Conservation (phyloP, 1,140 invertebrate species). For the Eupristina koningsbergeri region DNA sequence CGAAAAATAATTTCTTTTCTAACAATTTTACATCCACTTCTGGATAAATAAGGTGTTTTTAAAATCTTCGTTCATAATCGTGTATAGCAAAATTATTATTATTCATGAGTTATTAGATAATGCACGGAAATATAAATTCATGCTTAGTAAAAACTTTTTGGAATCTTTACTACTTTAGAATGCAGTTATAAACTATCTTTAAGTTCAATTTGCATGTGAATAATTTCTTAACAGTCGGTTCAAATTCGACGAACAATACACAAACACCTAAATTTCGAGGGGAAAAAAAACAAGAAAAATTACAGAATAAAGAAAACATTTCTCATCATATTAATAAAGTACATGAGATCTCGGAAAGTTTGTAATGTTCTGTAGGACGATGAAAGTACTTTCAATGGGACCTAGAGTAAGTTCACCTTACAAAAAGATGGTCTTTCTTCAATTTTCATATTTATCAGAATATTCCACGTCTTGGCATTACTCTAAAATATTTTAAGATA, state of each 20-base stretch:
- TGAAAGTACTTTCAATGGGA: neutral
- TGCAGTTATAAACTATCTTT: neutral
- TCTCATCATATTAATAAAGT: slow-evolving; percentile 43
- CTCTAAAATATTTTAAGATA: slow-evolving; percentile 15
- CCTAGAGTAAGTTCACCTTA: neutral
- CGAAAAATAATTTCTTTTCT: too few relatives aligned
- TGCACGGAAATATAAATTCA: too few relatives aligned
- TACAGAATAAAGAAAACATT: slow-evolving; percentile 8
- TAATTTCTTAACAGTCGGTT: neutral
- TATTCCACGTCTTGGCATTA: slow-evolving; percentile 2
- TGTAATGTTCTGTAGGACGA: neutral
- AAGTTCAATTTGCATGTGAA: neutral
- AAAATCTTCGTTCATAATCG: too few relatives aligned
- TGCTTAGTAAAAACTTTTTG: neutral
- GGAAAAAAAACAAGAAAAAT: neutral
- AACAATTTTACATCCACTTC: too few relatives aligned
- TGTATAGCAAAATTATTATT: too few relatives aligned
- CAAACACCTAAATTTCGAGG: too few relatives aligned
- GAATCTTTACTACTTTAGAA: neutral
- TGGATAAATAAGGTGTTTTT: too few relatives aligned
- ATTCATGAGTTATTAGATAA: too few relatives aligned
- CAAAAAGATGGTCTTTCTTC: slow-evolving; percentile 17
- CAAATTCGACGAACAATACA: neutral
- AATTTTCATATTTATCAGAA: slow-evolving; percentile 52
- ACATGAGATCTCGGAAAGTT: slow-evolving; percentile 4